phyloP scores from a whole-genome alignment of 2,888 invertebrate genomes.

The Exephanes ischioxanthus region DNA sequence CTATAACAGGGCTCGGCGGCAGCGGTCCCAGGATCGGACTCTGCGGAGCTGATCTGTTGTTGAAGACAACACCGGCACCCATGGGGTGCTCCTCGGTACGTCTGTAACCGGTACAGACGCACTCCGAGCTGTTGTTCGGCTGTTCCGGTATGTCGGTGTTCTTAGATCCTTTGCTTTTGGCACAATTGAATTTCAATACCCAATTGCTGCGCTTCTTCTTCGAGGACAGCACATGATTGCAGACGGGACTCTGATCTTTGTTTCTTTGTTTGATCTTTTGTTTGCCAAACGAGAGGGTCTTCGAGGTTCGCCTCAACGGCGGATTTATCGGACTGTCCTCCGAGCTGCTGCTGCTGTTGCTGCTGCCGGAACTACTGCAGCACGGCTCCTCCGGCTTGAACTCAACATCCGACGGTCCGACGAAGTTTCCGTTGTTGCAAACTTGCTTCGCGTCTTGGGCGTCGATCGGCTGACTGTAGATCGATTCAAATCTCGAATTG shows the following conservation, averaged over 20 bases:
- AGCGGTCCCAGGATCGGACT: slow-evolving; percentile 82
- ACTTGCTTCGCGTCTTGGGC: slow-evolving; percentile 79
- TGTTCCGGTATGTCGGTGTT: slow-evolving; percentile 83
- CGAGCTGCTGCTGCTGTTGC: slow-evolving; percentile 82
- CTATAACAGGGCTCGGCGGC: slow-evolving; percentile 85
- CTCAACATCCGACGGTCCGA: slow-evolving; percentile 52
- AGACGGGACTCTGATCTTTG: slow-evolving; percentile 81
- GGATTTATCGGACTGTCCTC: slow-evolving; percentile 82
- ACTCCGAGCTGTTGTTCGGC: slow-evolving; percentile 85
- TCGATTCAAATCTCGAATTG: slow-evolving; percentile 83
- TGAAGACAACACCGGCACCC: slow-evolving; percentile 84
- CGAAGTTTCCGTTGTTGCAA: slow-evolving; percentile 81
- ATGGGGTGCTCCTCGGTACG: slow-evolving; percentile 86
- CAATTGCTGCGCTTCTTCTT: slow-evolving; percentile 84
- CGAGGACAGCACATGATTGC: slow-evolving; percentile 82
- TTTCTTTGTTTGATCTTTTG: slow-evolving; percentile 83
- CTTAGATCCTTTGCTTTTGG: slow-evolving; percentile 83
- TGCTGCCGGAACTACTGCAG: slow-evolving; percentile 79
- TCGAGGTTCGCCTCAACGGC: slow-evolving; percentile 81
- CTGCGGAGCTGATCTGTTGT: slow-evolving; percentile 81
- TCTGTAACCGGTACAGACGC: slow-evolving; percentile 89
- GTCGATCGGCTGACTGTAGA: slow-evolving; percentile 83
- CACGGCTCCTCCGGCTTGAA: slow-evolving; percentile 65
- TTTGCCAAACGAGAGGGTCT: slow-evolving; percentile 83
- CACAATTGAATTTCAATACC: slow-evolving; percentile 83